These are phyloP conservation scores for Frieseomelitta varia DNA, from an alignment of 1,140 invertebrate genomes.

Conservation along the genomic window DNA sequence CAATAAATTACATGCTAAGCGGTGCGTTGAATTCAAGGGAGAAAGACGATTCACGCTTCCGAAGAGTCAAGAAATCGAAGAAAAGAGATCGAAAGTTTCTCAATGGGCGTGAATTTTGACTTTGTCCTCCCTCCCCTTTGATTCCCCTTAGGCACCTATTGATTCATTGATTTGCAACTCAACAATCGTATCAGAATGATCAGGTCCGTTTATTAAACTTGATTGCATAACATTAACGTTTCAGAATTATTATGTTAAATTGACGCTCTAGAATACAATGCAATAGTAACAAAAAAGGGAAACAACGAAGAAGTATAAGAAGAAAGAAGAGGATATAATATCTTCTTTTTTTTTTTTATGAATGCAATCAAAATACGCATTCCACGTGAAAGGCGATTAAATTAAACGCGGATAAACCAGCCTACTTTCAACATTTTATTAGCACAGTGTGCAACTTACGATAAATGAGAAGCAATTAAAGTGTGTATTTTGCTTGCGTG, in stretches of 20 bases:
- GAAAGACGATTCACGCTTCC: conserved; percentile 13
- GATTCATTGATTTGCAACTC: not conserved
- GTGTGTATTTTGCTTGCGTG: not conserved
- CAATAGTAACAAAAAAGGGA: not conserved
- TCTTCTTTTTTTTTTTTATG: not conserved
- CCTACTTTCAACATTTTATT: conserved; percentile 44
- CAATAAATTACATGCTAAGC: conserved; percentile 65
- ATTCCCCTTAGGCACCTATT: not conserved
- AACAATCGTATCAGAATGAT: not conserved
- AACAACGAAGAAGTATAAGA: not conserved
- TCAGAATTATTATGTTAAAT: not conserved
- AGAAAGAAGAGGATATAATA: not conserved
- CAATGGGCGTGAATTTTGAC: not conserved
- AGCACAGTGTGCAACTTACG: not conserved
- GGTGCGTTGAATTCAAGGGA: conserved; percentile 61
- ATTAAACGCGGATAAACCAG: conserved; percentile 14
- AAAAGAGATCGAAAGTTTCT: conserved; percentile 31
- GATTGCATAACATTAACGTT: not conserved
- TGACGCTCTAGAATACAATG: not conserved
- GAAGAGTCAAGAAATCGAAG: conserved; percentile 1
- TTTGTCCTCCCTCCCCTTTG: not conserved
- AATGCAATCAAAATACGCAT: not conserved
- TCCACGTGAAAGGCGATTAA: conserved; percentile 30
- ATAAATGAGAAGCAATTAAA: conserved; percentile 49
- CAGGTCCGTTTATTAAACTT: not conserved